A percentile compares a stretch with the other conserved stretches of the same genome.
These are phyloP conservation scores for Palythoa caribaeorum DNA, from an alignment of 92 coral and sea anemone species.

Conservation along the genomic window DNA sequence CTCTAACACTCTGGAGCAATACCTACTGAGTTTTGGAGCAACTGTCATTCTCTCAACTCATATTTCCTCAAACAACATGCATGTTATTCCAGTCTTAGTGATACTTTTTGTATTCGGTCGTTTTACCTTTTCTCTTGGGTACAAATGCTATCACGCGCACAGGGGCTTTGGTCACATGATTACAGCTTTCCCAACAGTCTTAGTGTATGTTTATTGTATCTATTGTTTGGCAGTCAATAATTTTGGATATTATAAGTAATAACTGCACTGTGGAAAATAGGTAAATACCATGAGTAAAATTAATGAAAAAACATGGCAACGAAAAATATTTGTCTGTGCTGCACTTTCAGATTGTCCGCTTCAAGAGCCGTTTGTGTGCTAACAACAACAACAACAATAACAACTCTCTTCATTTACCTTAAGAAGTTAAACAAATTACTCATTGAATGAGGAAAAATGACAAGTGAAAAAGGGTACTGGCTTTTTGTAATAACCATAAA, in stretches of 20 bases:
- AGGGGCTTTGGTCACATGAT: slow-evolving; percentile 51
- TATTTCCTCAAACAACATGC: slow-evolving; percentile 53
- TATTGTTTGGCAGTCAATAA: slow-evolving; percentile 23
- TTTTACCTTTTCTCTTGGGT: slow-evolving; percentile 49
- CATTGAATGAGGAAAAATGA: no score
- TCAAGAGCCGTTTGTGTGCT: no score
- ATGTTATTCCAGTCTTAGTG: slow-evolving; percentile 48
- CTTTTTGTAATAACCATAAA: no score
- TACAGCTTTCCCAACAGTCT: slow-evolving; percentile 39
- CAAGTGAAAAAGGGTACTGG: no score
- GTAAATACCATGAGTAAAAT: no score
- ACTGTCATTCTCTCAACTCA: slow-evolving; percentile 39
- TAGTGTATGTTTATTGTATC: slow-evolving; percentile 42
- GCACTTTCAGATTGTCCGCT: no score
- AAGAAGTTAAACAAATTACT: no score
- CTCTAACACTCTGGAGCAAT: slow-evolving; percentile 55
- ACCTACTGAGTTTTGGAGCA: slow-evolving; percentile 41
- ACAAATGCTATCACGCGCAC: slow-evolving; percentile 45
- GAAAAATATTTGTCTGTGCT: no score
- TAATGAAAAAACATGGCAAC: no score
- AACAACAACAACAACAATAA: no score
- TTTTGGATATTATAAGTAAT: slow-evolving; percentile 30
- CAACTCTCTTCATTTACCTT: no score
- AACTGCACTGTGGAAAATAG: no score
- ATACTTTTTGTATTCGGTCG: slow-evolving; percentile 45